Evolutionary conservation across 1,140 invertebrate species (phyloP).

Genomic region (Drepana arcuata): DNA sequence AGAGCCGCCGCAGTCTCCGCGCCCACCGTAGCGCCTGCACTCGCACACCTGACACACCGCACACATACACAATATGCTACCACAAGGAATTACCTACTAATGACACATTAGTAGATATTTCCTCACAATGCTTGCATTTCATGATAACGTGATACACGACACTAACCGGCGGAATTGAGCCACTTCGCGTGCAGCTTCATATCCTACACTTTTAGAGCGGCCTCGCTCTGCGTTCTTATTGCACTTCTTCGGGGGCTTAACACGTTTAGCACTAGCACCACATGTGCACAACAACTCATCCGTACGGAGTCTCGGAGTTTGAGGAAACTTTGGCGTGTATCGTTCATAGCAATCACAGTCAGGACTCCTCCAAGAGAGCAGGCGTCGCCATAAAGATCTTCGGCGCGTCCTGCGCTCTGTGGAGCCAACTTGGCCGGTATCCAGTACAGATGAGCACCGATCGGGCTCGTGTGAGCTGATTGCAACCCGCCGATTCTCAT

Average conservation of each 20-base stretch:
- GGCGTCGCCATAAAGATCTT: conserved; percentile 46
- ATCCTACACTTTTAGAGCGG: conserved; percentile 63
- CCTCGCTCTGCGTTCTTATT: conserved; percentile 43
- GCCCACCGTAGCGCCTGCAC: conserved; percentile 52
- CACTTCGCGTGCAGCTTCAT: conserved; percentile 59
- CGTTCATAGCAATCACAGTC: conserved; percentile 49
- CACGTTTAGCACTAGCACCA: conserved; percentile 27
- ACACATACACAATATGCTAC: conserved; percentile 21
- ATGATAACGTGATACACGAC: too few relatives aligned
- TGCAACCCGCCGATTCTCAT: conserved; percentile 32
- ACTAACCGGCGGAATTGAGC: conserved; percentile 65
- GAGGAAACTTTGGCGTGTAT: conserved; percentile 24
- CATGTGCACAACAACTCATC: conserved; percentile 50
- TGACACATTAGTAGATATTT: too few relatives aligned
- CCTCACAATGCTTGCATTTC: too few relatives aligned
- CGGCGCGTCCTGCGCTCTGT: conserved; percentile 29
- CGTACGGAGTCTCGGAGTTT: conserved; percentile 18
- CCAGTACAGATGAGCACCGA: conserved; percentile 35
- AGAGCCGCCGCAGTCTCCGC: conserved; percentile 61
- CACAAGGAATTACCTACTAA: conserved; percentile 4
- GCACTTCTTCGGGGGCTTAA: conserved; percentile 25
- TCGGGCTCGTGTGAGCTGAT: conserved; percentile 27
- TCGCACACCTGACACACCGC: conserved; percentile 54
- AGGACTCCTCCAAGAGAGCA: conserved; percentile 53
- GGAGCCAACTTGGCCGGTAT: conserved; percentile 30